These are phyloP conservation scores for Merodon equestris DNA, from an alignment of 2,888 invertebrate species.

Conservation along the genomic window DNA sequence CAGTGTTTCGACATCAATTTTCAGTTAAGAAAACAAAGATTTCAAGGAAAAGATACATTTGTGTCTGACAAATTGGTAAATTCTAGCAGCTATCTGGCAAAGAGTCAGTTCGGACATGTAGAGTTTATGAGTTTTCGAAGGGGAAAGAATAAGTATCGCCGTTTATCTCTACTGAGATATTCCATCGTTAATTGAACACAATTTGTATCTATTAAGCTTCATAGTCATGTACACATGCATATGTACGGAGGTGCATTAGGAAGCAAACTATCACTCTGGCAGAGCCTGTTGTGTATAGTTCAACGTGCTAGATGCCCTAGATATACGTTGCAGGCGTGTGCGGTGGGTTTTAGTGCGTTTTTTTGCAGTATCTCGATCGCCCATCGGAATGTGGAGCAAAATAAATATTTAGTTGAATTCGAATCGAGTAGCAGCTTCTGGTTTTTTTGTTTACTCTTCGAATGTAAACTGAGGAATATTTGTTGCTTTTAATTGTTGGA, in stretches of 20 bases:
- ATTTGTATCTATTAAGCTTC: constrained; percentile 11
- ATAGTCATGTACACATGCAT: constrained; percentile 19
- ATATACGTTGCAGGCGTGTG: background rate
- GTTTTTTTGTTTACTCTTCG: background rate
- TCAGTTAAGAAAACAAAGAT: background rate
- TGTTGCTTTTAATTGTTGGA: too few relatives aligned
- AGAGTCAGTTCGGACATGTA: background rate
- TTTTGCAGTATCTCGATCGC: too few relatives aligned
- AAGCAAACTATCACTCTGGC: constrained; percentile 2
- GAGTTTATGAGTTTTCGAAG: constrained; percentile 48
- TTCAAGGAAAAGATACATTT: constrained; percentile 28
- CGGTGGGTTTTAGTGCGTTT: too few relatives aligned
- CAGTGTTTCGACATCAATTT: too few relatives aligned
- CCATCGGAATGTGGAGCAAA: constrained; percentile 32
- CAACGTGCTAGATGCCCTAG: constrained; percentile 45
- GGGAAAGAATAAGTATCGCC: constrained; percentile 1
- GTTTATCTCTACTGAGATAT: too few relatives aligned
- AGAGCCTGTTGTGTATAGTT: background rate
- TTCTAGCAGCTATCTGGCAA: too few relatives aligned
- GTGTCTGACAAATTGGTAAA: constrained; percentile 36
- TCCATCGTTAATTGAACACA: constrained; percentile 32
- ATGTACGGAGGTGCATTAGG: constrained; percentile 7
- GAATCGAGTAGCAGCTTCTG: constrained; percentile 22
- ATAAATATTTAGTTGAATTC: constrained; percentile 62
- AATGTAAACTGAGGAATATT: background rate